Conservation (phyloP, 2,888 invertebrate genomes). For the Craniophora ligustri region DNA sequence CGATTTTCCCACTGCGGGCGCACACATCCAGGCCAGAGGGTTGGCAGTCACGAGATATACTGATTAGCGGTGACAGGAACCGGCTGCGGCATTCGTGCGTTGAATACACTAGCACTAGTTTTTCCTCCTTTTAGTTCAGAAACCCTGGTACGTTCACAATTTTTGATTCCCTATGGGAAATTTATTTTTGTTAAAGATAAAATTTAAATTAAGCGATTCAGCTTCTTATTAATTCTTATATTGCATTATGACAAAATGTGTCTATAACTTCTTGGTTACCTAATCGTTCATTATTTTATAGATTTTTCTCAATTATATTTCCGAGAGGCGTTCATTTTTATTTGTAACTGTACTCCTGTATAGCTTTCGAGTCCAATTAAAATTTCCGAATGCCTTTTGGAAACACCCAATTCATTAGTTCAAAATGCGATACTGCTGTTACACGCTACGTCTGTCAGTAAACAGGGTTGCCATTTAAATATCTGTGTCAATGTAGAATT, state of each 20-base stretch:
- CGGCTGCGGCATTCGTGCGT: constrained; percentile 55
- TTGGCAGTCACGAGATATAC: constrained; percentile 66
- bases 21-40: constrained; percentile 60
- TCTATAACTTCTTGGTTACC: too few species aligned
- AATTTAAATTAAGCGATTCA: too few species aligned
- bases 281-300: too few species aligned
- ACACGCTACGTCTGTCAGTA: constrained; percentile 36
- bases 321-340: constrained; percentile 6
- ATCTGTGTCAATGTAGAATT: constrained; percentile 46
- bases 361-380: constrained; percentile 43
- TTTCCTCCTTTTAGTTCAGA: constrained; percentile 48
- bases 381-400: constrained; percentile 27
- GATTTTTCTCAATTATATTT: too few species aligned
- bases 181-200: neutral
- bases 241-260: too few species aligned
- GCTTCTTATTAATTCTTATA: too few species aligned
- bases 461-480: constrained; percentile 48
- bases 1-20: constrained; percentile 56
- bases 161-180: constrained; percentile 20
- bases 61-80: constrained; percentile 75
- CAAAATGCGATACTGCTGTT: constrained; percentile 38
- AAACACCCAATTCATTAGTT: constrained; percentile 46
- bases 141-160: constrained; percentile 41
- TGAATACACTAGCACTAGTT: constrained; percentile 61
- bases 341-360: constrained; percentile 14